These are phyloP conservation scores for Falco columbarius DNA, from an alignment of 2,797 vertebrate species.

Conservation along the genomic window DNA sequence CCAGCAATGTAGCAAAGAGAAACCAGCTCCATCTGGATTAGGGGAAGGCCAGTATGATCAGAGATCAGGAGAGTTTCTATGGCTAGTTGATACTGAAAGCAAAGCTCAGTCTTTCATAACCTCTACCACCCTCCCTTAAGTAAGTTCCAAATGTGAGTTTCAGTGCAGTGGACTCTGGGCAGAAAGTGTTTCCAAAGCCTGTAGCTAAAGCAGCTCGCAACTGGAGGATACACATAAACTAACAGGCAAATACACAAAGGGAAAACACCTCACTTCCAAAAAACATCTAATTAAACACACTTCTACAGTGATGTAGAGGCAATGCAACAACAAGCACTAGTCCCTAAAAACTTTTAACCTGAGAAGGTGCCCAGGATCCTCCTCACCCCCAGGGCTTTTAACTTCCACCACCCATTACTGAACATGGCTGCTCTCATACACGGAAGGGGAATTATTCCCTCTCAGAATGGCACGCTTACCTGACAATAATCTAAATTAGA, in stretches of 20 bases:
- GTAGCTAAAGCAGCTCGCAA: background rate
- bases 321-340: background rate
- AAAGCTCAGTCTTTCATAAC: background rate
- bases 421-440: background rate
- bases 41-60: background rate
- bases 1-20: background rate
- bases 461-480: background rate
- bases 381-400: background rate
- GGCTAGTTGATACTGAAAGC: background rate
- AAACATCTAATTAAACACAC: background rate
- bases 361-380: background rate
- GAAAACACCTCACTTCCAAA: background rate
- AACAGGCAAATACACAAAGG: background rate
- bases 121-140: background rate
- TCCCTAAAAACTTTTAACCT: background rate
- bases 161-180: background rate
- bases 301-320: background rate
- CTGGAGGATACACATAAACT: background rate
- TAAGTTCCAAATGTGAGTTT: background rate
- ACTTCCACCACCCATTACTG: background rate
- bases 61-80: background rate
- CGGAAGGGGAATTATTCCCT: background rate
- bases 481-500: background rate
- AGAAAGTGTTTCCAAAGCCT: background rate
- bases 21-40: background rate